phyloP scores from a whole-genome alignment of 1,140 invertebrate species.

The roundworm (Caenorhabditis elegans) region WBcel235 BX284603.4:3672501-3673000 shows the following conservation, averaged over 20 bases:
- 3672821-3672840: slow-evolving; percentile 4
- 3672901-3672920: slow-evolving; percentile 25
- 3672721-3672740: background rate
- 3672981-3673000: background rate
- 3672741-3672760: background rate
- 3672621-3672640: too few species aligned
- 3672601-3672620: too few species aligned
- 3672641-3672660: too few species aligned
- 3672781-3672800: too few species aligned
- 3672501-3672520: too few species aligned
- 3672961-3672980: background rate
- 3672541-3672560: too few species aligned
- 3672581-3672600: too few species aligned
- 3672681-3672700: too few species aligned
- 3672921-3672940: slow-evolving; percentile 25
- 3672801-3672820: background rate
- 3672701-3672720: too few species aligned
- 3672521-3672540: too few species aligned
- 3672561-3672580: too few species aligned
- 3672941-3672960: background rate
- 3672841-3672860: background rate
- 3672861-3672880: background rate
- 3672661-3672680: too few species aligned
- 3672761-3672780: background rate
- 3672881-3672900: slow-evolving; percentile 28